Percentiles rank a stretch among this genome's conserved stretches.
Conservation (phyloP, 2,797 vertebrate genomes). For the Hippopotamyrus pictus region DNA sequence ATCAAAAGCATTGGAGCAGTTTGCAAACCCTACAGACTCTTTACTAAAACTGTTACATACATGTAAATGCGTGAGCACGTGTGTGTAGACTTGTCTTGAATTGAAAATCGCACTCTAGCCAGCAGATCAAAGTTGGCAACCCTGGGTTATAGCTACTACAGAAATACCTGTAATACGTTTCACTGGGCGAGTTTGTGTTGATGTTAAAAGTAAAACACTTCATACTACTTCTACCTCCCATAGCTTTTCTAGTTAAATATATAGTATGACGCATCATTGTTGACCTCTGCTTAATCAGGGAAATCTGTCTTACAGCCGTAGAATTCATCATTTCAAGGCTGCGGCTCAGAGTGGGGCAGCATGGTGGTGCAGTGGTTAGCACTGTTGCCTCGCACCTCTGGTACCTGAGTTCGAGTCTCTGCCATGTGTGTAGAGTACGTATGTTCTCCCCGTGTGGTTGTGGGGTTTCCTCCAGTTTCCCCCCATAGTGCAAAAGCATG, state of each 20-base stretch:
- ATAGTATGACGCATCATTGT: not conserved
- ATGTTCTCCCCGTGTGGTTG: too few relatives aligned
- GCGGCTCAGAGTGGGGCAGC: not conserved
- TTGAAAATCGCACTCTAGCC: not conserved
- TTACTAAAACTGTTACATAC: not conserved
- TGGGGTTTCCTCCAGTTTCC: too few relatives aligned
- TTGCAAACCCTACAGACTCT: not conserved
- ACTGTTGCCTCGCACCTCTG: too few relatives aligned
- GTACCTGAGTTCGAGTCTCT: too few relatives aligned
- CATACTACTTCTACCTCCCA: not conserved
- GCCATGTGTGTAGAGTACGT: too few relatives aligned
- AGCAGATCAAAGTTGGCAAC: not conserved
- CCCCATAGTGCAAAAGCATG: too few relatives aligned
- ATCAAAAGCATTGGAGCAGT: not conserved
- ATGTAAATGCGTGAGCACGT: not conserved
- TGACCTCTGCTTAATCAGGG: not conserved
- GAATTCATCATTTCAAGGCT: not conserved
- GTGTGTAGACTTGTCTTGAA: not conserved
- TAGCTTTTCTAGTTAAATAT: not conserved
- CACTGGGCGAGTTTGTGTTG: not conserved
- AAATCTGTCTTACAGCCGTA: not conserved
- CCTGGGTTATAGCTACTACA: not conserved
- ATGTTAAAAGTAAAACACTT: not conserved
- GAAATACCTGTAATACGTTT: not conserved
- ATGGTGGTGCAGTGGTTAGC: too few relatives aligned